Conservation (phyloP, 2,888 invertebrate genomes). For the Eupelmus urozonus region DNA sequence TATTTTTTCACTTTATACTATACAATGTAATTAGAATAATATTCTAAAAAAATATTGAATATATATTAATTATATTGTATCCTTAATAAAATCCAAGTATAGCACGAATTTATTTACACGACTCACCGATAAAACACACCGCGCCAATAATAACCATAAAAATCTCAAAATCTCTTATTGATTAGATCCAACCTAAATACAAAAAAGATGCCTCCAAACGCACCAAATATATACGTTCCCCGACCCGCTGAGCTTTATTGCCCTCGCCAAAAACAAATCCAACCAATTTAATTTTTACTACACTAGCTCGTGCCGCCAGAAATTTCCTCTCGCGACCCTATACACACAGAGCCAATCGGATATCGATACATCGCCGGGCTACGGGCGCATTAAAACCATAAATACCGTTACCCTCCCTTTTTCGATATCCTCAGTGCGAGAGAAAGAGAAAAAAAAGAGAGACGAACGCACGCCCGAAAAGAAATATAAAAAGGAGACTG, state of each 20-base stretch:
- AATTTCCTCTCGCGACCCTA: conserved; percentile 23
- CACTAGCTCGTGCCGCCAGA: neutral
- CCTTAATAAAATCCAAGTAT: no score
- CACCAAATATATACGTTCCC: neutral
- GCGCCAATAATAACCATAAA: neutral
- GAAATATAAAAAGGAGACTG: conserved; percentile 8
- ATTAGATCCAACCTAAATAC: neutral
- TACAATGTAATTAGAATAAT: no score
- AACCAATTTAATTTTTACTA: conserved; percentile 44
- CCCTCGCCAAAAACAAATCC: conserved; percentile 33
- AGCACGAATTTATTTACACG: no score
- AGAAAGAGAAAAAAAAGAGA: conserved; percentile 6
- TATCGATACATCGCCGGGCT: conserved; percentile 42
- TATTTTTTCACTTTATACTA: no score
- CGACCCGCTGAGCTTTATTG: neutral
- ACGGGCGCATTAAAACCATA: conserved; percentile 54
- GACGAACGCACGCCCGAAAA: conserved; percentile 11
- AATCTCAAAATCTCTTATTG: neutral
- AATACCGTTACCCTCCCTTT: conserved; percentile 36
- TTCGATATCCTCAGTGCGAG: neutral
- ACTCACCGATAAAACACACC: no score
- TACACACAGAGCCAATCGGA: no score
- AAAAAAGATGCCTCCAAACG: neutral
- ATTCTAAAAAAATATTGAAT: no score
- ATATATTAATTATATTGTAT: no score